Evolutionary conservation across 2,888 invertebrate genomes (phyloP), one percentile per base, ranked within the genome.

Genomic region (Orthosia cruda): DNA sequence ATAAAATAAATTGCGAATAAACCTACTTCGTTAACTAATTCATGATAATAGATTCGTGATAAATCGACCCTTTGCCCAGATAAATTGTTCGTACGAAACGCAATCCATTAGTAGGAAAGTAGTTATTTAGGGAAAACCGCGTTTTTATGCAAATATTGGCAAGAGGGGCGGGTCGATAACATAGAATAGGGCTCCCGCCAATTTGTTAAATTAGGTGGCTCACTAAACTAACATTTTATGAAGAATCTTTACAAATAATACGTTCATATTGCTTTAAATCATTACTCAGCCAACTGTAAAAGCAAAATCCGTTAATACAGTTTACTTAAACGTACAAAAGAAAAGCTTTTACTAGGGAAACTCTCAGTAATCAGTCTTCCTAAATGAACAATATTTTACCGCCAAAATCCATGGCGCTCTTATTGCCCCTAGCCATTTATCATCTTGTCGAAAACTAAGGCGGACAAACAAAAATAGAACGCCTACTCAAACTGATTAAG

Each of bases 141-240:
- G 77, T 79, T 74, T 66, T 54, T 83, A 81, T 83, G 86, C 74
- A 76, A 87, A 87, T 87, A 87, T 87, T 83, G 80, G 72, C 72
- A 61, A 62, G 59, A 55, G 49, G 59, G 52, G 32, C 58, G 57
- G 75, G 45, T 86, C 85, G 79, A 80, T 81, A 78, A 62, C 75
- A 71, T 52, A 50, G 58, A 62, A 63, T 64, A 67, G 55, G 45
- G 67, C 68, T 77, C 73, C 45, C 59, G 45, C 62, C 71, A 83
- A 85, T 80, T 73, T 64, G 49, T 72, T 58, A 67, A 58, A 16
- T 64, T 59, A 62, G 47, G 54, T 69, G 15, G 9, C 15, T 67
- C 15, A 26, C 16, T 50, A 58, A 50, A 63, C 11, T 13, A 1
- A 20, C 12, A 64, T n/a, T 47, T 18, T 13, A 9, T 16, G 4